These are phyloP conservation scores for Caligus rogercresseyi DNA, from an alignment of 1,140 invertebrate species.

Conservation along the genomic window DNA sequence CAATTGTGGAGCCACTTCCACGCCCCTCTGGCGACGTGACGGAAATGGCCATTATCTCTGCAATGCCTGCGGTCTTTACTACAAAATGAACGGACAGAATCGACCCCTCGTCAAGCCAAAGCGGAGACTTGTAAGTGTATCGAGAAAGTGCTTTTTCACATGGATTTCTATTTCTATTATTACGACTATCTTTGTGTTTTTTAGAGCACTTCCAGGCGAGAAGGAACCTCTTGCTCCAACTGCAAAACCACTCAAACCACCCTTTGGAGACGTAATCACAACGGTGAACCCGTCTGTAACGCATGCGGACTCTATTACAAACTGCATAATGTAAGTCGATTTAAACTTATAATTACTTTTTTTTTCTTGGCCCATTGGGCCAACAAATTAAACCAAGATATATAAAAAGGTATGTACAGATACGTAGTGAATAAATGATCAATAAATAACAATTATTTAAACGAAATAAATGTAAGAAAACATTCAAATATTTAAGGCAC, in stretches of 20 bases:
- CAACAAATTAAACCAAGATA: no score
- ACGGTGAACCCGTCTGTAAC: constrained; percentile 85
- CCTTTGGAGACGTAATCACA: constrained; percentile 71
- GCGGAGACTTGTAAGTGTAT: constrained; percentile 24
- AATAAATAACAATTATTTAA: no score
- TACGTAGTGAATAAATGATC: no score
- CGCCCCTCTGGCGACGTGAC: constrained; percentile 88
- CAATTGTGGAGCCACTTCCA: constrained; percentile 90
- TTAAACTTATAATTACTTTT: background rate
- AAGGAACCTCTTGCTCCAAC: constrained; percentile 33
- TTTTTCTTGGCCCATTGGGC: background rate
- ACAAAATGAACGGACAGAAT: constrained; percentile 97
- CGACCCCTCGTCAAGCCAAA: constrained; percentile 52
- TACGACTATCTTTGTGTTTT: background rate
- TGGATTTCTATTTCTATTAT: background rate
- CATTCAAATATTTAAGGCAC: no score
- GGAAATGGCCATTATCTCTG: constrained; percentile 87
- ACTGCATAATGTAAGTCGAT: constrained; percentile 57
- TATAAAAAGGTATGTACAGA: no score
- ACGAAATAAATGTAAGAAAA: no score
- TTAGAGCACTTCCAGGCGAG: constrained; percentile 24
- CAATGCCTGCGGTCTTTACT: constrained; percentile 95
- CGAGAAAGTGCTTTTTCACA: background rate
- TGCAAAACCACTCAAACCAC: constrained; percentile 62
- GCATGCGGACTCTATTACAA: constrained; percentile 85